A percentile compares a stretch with the other conserved stretches of the same genome.
These are phyloP conservation scores for Drosophila orena DNA, from an alignment of 1,140 invertebrate genomes.

Conservation along the genomic window DNA sequence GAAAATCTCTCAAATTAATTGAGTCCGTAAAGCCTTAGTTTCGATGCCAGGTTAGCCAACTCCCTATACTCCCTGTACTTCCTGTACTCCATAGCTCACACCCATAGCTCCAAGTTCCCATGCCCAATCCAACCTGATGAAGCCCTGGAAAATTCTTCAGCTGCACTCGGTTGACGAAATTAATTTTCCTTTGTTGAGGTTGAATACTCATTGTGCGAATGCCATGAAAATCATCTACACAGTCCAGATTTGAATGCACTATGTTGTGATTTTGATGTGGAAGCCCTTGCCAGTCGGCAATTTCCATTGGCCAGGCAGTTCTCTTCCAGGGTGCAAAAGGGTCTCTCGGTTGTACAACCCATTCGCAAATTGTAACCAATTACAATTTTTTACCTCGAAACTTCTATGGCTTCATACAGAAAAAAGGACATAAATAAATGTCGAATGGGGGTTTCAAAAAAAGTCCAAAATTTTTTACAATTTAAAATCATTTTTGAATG, in stretches of 20 bases:
- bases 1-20: constrained; percentile 73
- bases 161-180: constrained; percentile 56
- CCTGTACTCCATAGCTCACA: neutral
- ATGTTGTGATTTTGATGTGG: constrained; percentile 39
- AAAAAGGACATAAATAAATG: neutral
- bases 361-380: neutral
- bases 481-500: too few relatives aligned
- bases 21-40: constrained; percentile 41
- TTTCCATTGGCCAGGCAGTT: constrained; percentile 23
- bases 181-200: constrained; percentile 64
- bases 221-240: constrained; percentile 28
- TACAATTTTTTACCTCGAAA: constrained; percentile 19
- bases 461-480: too few relatives aligned
- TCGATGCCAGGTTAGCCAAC: constrained; percentile 9
- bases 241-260: constrained; percentile 40
- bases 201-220: constrained; percentile 44
- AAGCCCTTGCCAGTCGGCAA: constrained; percentile 17
- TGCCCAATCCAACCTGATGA: constrained; percentile 26
- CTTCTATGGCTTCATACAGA: constrained; percentile 15
- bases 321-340: neutral
- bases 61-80: neutral
- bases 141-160: constrained; percentile 57
- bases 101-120: neutral
- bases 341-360: neutral
- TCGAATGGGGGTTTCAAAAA: too few relatives aligned